Conservation (phyloP, 2,888 invertebrate genomes). For the Psococerastis gibbosa region DNA sequence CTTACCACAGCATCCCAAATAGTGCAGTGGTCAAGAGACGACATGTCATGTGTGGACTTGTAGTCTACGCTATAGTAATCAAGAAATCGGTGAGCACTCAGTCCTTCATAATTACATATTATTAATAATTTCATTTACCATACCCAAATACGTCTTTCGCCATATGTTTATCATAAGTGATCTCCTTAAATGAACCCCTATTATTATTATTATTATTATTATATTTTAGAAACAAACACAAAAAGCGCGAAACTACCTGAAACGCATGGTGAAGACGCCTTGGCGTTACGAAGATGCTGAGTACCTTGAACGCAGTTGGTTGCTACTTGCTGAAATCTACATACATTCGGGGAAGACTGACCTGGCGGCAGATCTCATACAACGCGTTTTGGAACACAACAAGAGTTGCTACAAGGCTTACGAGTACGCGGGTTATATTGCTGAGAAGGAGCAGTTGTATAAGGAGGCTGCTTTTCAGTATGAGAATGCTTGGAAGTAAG, state of each 20-base stretch:
- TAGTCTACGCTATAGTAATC: too few relatives aligned
- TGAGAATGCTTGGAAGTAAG: conserved; percentile 8
- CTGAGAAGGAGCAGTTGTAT: conserved; percentile 85
- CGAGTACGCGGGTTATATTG: conserved; percentile 67
- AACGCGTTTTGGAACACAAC: conserved; percentile 59
- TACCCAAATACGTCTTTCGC: too few relatives aligned
- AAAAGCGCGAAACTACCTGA: conserved; percentile 80
- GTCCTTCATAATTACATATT: too few relatives aligned
- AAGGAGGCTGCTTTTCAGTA: conserved; percentile 23
- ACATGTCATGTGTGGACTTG: too few relatives aligned
- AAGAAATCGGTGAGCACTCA: too few relatives aligned
- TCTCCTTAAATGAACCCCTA: too few relatives aligned
- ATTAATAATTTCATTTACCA: too few relatives aligned
- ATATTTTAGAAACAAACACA: conserved; percentile 79
- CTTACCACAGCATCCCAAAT: too few relatives aligned
- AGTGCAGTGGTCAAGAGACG: too few relatives aligned
- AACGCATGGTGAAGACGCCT: conserved; percentile 60
- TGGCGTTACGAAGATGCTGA: conserved; percentile 96
- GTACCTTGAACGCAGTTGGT: conserved; percentile 87
- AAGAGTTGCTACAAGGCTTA: conserved; percentile 70
- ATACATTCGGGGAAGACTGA: conserved; percentile 68
- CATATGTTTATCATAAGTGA: too few relatives aligned
- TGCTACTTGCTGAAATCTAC: conserved; percentile 80
- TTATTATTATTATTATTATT: conserved; percentile 21
- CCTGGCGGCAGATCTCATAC: conserved; percentile 64